Conservation (phyloP, 2,113 vertebrate species). For the western clawed frog (Xenopus tropicalis) region UCB_Xtro_10.0 CM004446.2:53544001-53544500, state of each 20-base stretch:
- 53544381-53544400: neutral
- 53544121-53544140: neutral
- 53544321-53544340: neutral
- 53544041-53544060: conserved; percentile 24
- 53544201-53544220: too few species aligned
- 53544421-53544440: too few species aligned
- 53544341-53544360: neutral
- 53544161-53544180: neutral
- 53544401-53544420: neutral
- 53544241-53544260: too few species aligned
- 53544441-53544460: too few species aligned
- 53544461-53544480: too few species aligned
- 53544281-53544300: neutral
- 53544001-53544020: conserved; percentile 2
- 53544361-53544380: neutral
- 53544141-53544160: neutral
- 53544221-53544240: too few species aligned
- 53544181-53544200: too few species aligned
- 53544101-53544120: neutral
- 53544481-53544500: too few species aligned
- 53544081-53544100: neutral
- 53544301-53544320: neutral
- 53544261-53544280: neutral
- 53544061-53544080: neutral
- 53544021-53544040: conserved; percentile 6